Percentiles rank a stretch among this genome's conserved stretches.
phyloP scores from a whole-genome alignment of 2,113 vertebrate genomes.

The Spheniscus mendiculus region DNA sequence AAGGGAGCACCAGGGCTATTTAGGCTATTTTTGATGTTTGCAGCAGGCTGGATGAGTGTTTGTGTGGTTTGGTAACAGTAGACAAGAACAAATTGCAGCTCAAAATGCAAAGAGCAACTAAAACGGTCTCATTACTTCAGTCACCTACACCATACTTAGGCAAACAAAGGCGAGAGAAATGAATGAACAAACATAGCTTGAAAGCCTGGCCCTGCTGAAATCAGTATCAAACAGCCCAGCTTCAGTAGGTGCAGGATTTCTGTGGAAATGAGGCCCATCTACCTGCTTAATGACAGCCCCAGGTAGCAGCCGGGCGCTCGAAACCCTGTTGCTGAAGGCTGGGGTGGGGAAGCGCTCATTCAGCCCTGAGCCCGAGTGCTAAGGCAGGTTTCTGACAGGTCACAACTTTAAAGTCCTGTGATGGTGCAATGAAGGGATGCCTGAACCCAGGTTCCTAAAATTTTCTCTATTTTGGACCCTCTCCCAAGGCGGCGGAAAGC shows the following conservation, averaged over 20 bases:
- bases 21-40: not conserved
- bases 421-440: not conserved
- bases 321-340: not conserved
- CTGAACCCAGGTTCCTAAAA: not conserved
- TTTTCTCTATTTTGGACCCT: not conserved
- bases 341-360: accelerated
- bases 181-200: not conserved
- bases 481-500: not conserved
- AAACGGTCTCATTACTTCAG: accelerated
- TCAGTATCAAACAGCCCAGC: accelerated
- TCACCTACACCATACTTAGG: accelerated
- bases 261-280: not conserved
- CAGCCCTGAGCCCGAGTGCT: not conserved
- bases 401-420: not conserved
- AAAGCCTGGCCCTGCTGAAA: not conserved
- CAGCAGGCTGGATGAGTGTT: not conserved
- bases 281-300: not conserved
- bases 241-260: not conserved
- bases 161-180: not conserved
- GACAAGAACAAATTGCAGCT: not conserved
- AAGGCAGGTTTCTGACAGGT: not conserved
- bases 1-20: not conserved
- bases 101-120: not conserved
- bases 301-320: accelerated
- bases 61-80: not conserved